A percentile compares a stretch with the other conserved stretches of the same genome.
Evolutionary conservation across 2,113 vertebrate species (phyloP).

Genomic region (Xiphophorus hellerii): DNA sequence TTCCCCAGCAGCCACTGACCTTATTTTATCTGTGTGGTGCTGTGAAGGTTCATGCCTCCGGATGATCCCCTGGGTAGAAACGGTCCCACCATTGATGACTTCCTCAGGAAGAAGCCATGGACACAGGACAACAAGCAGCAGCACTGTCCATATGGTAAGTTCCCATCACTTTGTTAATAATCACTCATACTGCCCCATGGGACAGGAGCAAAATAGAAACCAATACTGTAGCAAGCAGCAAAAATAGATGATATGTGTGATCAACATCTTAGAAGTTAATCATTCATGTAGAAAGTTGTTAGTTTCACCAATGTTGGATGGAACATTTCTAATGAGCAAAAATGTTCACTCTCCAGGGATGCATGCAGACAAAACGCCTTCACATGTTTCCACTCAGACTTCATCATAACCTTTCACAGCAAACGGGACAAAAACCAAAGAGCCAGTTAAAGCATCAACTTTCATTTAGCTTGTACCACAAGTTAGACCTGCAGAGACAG

Average conservation of each 20-base stretch:
- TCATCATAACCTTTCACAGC: neutral
- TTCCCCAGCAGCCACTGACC: neutral
- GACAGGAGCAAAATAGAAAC: neutral
- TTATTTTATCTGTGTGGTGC: neutral
- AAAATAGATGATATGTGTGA: neutral
- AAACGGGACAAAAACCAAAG: neutral
- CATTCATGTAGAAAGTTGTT: neutral
- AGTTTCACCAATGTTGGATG: neutral
- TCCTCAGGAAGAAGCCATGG: slow-evolving; percentile 84
- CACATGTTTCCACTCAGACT: neutral
- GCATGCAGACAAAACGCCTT: neutral
- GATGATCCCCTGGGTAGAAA: slow-evolving; percentile 91
- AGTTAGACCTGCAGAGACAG: too few relatives aligned
- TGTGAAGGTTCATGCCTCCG: slow-evolving; percentile 92
- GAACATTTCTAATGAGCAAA: neutral
- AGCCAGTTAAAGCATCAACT: neutral
- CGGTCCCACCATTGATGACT: slow-evolving; percentile 86
- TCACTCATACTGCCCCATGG: slow-evolving; percentile 2
- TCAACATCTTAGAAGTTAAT: neutral
- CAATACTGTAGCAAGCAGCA: neutral
- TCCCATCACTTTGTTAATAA: neutral
- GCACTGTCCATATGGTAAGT: slow-evolving; percentile 89
- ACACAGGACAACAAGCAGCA: slow-evolving; percentile 81
- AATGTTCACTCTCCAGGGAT: neutral
- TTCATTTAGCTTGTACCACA: too few relatives aligned